phyloP scores from a whole-genome alignment of 1,140 invertebrate genomes.

The Papilio polyxenes region DNA sequence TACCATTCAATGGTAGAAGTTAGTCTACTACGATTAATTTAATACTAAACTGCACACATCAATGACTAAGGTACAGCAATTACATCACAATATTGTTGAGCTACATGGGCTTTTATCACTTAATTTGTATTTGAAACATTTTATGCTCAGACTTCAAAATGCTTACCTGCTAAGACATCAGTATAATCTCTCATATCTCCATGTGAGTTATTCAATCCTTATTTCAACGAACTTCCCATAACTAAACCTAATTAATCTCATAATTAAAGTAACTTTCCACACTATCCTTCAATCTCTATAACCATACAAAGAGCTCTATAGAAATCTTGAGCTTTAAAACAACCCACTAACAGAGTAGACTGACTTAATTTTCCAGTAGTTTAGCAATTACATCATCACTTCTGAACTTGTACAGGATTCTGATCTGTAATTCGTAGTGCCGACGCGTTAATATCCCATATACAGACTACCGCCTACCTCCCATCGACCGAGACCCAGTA shows the following conservation, averaged over 20 bases:
- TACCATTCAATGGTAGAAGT: too few relatives aligned
- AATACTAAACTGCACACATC: neutral
- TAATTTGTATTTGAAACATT: neutral
- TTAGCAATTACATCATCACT: conserved; percentile 50
- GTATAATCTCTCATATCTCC: neutral
- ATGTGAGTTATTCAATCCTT: neutral
- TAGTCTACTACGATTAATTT: neutral
- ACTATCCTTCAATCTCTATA: neutral
- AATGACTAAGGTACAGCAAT: neutral
- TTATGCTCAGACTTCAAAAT: too few relatives aligned
- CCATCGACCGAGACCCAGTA: conserved; percentile 67
- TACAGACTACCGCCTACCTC: conserved; percentile 38
- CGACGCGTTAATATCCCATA: conserved; percentile 51
- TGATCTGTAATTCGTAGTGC: conserved; percentile 45
- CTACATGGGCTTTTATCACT: neutral
- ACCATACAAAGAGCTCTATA: conserved; percentile 33
- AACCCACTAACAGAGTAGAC: conserved; percentile 39
- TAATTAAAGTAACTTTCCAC: conserved; percentile 18
- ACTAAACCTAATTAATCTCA: conserved; percentile 26
- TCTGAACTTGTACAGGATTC: conserved; percentile 41
- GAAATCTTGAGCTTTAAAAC: conserved; percentile 35
- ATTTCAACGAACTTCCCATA: conserved; percentile 5
- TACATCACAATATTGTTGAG: neutral
- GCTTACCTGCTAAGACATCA: neutral
- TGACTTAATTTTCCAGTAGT: conserved; percentile 51